A percentile compares a stretch with the other conserved stretches of the same genome.
These are phyloP conservation scores for Enteromius argenteus DNA, from an alignment of 2,797 vertebrate genomes.

Conservation along the genomic window DNA sequence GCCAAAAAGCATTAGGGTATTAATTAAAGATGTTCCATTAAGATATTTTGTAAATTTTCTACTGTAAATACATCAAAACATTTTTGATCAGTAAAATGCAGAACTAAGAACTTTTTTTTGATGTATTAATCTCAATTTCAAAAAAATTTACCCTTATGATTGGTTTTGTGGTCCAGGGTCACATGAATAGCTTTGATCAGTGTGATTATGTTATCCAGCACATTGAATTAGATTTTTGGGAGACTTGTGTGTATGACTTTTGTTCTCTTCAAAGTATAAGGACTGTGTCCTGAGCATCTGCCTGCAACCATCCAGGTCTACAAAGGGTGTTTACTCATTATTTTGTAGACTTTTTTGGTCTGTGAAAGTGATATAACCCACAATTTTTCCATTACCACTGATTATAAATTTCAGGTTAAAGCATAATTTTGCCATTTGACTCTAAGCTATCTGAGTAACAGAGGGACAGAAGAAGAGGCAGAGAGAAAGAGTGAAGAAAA, in stretches of 20 bases:
- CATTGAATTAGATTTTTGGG: no score
- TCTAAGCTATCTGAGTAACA: slow-evolving; percentile 29
- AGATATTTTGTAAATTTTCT: no score
- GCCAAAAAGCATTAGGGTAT: no score
- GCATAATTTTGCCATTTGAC: slow-evolving; percentile 52
- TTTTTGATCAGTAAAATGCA: no score
- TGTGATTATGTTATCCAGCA: no score
- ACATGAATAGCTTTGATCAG: neutral
- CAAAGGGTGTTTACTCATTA: neutral
- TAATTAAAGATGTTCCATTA: no score
- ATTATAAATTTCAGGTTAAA: slow-evolving; percentile 23
- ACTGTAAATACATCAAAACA: no score
- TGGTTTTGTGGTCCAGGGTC: no score
- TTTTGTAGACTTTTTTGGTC: neutral
- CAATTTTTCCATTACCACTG: slow-evolving; percentile 34
- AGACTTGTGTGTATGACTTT: neutral
- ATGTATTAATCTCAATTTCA: no score
- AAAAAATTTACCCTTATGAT: no score
- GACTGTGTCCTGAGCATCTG: neutral
- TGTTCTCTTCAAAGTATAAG: neutral
- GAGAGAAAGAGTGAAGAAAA: slow-evolving; percentile 54
- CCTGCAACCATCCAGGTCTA: neutral
- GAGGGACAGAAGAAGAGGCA: slow-evolving; percentile 18
- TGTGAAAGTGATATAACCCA: neutral
- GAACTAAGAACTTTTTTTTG: no score